phyloP scores from a whole-genome alignment of 2,113 vertebrate species.

The Atlantisia rogersi region DNA sequence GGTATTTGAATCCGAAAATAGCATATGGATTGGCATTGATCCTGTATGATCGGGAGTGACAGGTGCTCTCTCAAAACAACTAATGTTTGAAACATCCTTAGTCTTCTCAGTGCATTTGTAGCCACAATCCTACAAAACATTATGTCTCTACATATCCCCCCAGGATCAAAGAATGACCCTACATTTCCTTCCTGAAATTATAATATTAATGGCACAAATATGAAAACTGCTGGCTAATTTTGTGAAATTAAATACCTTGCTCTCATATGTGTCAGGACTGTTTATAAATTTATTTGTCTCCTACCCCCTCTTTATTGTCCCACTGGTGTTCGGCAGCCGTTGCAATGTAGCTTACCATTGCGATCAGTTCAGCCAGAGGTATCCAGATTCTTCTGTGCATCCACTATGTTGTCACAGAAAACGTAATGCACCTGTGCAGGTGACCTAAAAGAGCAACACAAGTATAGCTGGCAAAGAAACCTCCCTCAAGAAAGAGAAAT shows the following conservation, averaged over 20 bases:
- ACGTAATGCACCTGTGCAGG: neutral
- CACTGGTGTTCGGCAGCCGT: fast-evolving
- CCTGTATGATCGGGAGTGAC: neutral
- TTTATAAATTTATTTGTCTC: neutral
- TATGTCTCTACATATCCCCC: neutral
- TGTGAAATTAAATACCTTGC: neutral
- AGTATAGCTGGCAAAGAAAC: neutral
- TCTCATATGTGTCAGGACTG: fast-evolving
- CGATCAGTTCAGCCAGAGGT: neutral
- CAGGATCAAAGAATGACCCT: no score
- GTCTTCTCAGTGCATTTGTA: neutral
- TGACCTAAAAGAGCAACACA: neutral
- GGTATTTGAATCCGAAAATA: neutral
- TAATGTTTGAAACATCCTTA: neutral
- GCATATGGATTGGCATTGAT: neutral
- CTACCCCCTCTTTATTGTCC: neutral
- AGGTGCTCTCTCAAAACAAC: neutral
- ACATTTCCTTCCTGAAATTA: neutral
- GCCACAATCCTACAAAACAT: neutral
- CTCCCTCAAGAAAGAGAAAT: neutral
- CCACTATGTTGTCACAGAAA: fast-evolving
- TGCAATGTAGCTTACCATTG: fast-evolving
- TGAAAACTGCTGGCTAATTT: neutral
- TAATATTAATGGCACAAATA: neutral
- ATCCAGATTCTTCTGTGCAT: neutral